phyloP scores from a whole-genome alignment of 2,113 vertebrate genomes.

The Myrmophylax atrothorax region DNA sequence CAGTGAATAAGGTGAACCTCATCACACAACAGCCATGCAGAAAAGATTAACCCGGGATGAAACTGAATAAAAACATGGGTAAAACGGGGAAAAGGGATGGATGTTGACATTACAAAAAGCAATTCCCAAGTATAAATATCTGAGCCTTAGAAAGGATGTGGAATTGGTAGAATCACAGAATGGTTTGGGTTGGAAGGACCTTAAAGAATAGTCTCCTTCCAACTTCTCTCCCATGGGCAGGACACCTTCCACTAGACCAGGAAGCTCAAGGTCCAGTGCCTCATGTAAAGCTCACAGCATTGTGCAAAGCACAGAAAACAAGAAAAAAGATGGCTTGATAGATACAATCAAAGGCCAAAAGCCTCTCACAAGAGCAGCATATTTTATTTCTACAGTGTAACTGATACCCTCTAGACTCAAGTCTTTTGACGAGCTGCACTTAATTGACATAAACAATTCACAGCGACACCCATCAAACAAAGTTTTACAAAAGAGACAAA shows the following conservation, averaged over 20 bases:
- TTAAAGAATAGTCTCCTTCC: not conserved
- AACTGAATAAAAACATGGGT: not conserved
- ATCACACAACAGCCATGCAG: not conserved
- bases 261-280: not conserved
- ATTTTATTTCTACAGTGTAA: not conserved
- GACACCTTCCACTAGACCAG: accelerated
- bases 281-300: not conserved
- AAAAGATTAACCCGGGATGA: not conserved
- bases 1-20: not conserved
- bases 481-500: not conserved
- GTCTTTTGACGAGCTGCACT: not conserved
- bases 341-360: conserved; percentile 3
- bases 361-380: not conserved
- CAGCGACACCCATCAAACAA: not conserved
- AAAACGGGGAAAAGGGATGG: not conserved
- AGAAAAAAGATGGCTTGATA: not conserved
- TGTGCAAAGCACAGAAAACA: not conserved
- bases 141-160: not conserved
- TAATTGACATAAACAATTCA: conserved; percentile 44
- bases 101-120: not conserved
- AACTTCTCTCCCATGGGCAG: not conserved
- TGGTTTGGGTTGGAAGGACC: not conserved
- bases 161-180: not conserved
- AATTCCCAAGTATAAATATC: not conserved
- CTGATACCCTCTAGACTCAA: not conserved